These are phyloP conservation scores for Tarsius wallacei DNA, from an alignment of 2,797 vertebrate genomes.

Conservation along the genomic window DNA sequence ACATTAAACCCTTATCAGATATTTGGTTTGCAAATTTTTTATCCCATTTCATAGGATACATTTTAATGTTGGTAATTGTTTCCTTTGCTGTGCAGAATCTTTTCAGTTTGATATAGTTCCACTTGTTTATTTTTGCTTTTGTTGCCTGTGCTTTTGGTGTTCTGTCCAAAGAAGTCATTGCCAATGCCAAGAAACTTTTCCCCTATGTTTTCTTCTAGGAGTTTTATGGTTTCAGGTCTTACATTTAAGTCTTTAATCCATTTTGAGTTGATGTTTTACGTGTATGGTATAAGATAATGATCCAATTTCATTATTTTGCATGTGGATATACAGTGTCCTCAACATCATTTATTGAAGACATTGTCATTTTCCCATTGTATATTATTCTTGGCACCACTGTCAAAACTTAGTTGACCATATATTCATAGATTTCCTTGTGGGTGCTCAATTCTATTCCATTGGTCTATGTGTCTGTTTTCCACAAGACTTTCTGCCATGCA, in stretches of 20 bases:
- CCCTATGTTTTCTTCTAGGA: not conserved
- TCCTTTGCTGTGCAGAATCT: not conserved
- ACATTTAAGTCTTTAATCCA: not conserved
- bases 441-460: not conserved
- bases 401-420: not conserved
- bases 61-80: not conserved
- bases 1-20: not conserved
- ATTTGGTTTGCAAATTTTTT: not conserved
- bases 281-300: not conserved
- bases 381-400: not conserved
- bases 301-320: not conserved
- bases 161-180: too few species aligned
- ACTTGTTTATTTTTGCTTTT: not conserved
- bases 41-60: not conserved
- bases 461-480: not conserved
- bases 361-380: not conserved
- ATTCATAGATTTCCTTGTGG: not conserved
- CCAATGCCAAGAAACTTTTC: not conserved
- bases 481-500: not conserved
- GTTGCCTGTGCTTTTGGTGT: not conserved
- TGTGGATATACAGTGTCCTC: not conserved
- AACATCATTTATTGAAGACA: not conserved
- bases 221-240: not conserved
- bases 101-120: not conserved
- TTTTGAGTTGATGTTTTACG: not conserved